phyloP scores from a whole-genome alignment of 2,797 vertebrate genomes.

The Onychomys torridus region DNA sequence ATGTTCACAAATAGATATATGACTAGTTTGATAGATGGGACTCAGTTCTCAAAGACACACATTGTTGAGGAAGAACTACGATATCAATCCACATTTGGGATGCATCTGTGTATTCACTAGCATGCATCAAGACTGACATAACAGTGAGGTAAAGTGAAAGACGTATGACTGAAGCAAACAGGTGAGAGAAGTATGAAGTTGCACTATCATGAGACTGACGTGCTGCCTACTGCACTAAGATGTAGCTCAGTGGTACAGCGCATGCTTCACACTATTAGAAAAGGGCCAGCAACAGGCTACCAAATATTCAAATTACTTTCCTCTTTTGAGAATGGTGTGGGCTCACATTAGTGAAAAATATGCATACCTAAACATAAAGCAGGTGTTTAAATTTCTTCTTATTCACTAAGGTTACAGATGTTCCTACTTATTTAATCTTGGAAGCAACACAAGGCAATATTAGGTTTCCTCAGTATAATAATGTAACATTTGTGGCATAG shows the following conservation, averaged over 20 bases:
- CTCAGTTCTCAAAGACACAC: neutral
- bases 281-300: neutral
- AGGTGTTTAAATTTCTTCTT: slow-evolving; percentile 19
- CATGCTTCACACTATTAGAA: neutral
- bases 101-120: neutral
- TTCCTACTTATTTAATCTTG: slow-evolving; percentile 1
- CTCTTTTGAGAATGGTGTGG: neutral
- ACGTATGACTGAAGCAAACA: neutral
- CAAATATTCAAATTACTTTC: slow-evolving; percentile 9
- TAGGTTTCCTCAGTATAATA: neutral
- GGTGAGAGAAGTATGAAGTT: neutral
- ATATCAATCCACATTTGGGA: neutral
- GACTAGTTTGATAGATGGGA: neutral
- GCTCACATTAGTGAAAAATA: neutral
- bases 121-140: neutral
- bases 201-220: too few relatives aligned
- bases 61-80: neutral
- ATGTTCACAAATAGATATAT: neutral
- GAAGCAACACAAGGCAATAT: neutral
- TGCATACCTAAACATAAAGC: neutral
- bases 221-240: too few relatives aligned
- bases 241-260: too few relatives aligned
- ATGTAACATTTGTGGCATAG: neutral
- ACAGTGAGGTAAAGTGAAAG: neutral
- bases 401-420: neutral